Evolutionary conservation across 2,797 vertebrate species (phyloP).

Genomic region (Artibeus jamaicensis): DNA sequence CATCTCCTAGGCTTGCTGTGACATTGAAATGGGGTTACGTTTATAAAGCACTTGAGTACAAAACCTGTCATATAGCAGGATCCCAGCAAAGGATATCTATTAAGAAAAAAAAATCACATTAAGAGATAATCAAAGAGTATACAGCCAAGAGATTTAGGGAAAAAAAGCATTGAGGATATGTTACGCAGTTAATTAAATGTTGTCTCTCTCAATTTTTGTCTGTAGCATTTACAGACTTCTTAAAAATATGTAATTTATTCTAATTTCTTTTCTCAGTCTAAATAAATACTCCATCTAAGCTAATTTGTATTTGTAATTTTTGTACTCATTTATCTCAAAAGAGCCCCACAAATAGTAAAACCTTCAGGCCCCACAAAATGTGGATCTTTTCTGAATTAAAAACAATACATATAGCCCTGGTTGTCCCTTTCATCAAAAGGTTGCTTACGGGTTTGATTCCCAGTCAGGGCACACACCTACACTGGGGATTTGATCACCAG

Average conservation of each 20-base stretch:
- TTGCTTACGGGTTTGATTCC: too few species aligned
- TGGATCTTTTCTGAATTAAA: constrained; percentile 6
- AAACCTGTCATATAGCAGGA: neutral
- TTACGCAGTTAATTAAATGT: neutral
- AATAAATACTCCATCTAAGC: neutral
- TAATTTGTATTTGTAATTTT: constrained; percentile 27
- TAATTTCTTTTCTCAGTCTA: constrained; percentile 6
- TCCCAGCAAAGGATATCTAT: neutral
- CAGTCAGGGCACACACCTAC: too few species aligned
- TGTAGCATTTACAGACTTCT: neutral
- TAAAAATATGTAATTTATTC: constrained; percentile 6
- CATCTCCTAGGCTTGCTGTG: neutral
- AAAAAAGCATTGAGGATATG: neutral
- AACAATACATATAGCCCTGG: neutral
- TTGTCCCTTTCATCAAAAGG: too few species aligned
- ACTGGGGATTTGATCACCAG: too few species aligned
- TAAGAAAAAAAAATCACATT: neutral
- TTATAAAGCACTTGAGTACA: neutral
- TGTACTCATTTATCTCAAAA: neutral
- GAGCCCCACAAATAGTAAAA: neutral
- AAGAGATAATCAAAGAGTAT: constrained; percentile 15
- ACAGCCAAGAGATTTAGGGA: neutral
- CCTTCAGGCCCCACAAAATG: neutral
- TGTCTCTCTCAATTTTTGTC: constrained; percentile 29
- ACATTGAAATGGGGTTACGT: neutral